phyloP scores from a whole-genome alignment of 2,888 invertebrate genomes.

The Choreutis nemorana region DNA sequence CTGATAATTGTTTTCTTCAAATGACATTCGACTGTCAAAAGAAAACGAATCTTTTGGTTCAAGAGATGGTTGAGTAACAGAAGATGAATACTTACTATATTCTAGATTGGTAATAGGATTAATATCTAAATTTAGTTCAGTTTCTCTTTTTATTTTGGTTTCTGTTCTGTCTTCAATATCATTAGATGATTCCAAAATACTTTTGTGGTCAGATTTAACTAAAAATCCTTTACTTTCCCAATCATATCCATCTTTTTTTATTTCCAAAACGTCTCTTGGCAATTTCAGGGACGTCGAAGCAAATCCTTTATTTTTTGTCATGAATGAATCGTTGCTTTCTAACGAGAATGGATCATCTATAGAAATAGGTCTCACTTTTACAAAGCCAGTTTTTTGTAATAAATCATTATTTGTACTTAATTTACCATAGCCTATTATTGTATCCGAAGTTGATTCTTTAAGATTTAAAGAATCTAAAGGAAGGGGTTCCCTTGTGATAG shows the following conservation, averaged over 20 bases:
- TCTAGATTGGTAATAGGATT: slow-evolving; percentile 25
- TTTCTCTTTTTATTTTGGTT: too few species aligned
- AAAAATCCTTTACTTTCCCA: slow-evolving; percentile 63
- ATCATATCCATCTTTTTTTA: slow-evolving; percentile 57
- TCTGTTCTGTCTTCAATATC: slow-evolving; percentile 22
- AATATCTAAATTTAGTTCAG: too few species aligned
- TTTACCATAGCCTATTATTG: slow-evolving; percentile 46
- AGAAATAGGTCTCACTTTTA: slow-evolving; percentile 49
- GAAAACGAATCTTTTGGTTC: slow-evolving; percentile 38
- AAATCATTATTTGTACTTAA: slow-evolving; percentile 23
- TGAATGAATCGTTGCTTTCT: slow-evolving; percentile 29
- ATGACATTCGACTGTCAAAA: slow-evolving; percentile 33
- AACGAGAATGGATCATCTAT: slow-evolving; percentile 56
- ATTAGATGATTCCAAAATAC: slow-evolving; percentile 23
- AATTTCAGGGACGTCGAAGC: slow-evolving; percentile 35
- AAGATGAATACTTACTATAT: slow-evolving; percentile 43
- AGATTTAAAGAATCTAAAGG: slow-evolving; percentile 39
- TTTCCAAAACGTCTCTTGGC: slow-evolving; percentile 52
- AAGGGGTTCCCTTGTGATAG: slow-evolving; percentile 25
- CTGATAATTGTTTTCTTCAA: slow-evolving; percentile 43
- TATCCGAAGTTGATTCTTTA: slow-evolving; percentile 57
- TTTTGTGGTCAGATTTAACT: slow-evolving; percentile 40
- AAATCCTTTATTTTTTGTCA: slow-evolving; percentile 24
- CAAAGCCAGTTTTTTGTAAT: slow-evolving; percentile 35
- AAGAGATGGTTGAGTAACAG: slow-evolving; percentile 38